Base-by-base conservation (phyloP, 2,113 vertebrate species). In the Astur gentilis region DNA sequence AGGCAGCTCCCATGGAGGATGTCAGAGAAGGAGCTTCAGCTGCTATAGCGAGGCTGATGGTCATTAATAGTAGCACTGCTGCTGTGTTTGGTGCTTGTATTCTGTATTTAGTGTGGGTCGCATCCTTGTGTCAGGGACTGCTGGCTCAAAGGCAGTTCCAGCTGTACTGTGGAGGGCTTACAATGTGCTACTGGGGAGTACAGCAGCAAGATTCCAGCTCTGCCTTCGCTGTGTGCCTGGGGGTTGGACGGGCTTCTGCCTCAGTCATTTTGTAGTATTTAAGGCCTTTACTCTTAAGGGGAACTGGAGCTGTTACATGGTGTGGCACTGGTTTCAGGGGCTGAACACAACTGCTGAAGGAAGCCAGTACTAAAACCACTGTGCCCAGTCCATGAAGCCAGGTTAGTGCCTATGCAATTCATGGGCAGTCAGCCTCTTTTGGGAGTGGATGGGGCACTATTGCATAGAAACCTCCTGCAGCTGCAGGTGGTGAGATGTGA, bases 401-500 rank as follows among this genome's bases (percentile, higher is more conserved):
- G 25, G n/a, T 22, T 23, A 15, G 40, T 9, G 8, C 29, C 10
- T 8, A 4, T 16, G 23, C 9, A 26, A 1, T 50, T 81, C 15
- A 12, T n/a, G 36, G 36, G 42, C 16, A 36, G 25, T 7, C 1
- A 2, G 19, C 45, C 38, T 61, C 38, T 32, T 67, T 5, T 32
- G 52, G 23, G 27, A 50, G 27, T 14, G 21, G 36, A 32, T 38
- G 16, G 20, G 57, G 44, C 38, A 11, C 27, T 29, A 23, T 9
- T 15, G 3, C 0, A 0, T 22, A 16, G 29, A 44, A 49, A 21
- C 5, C 23, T 47, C 16, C 31, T 34, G 4, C 50, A 65, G 65
- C 27, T 0, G 11, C 21, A 7, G 26, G 57, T 1, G 1, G 11
- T 3, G 26, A 34, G 66, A 29, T 2, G 4, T 3, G 23, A 44